Base-by-base conservation (phyloP, 2,113 vertebrate species). In the Junco hyemalis region DNA sequence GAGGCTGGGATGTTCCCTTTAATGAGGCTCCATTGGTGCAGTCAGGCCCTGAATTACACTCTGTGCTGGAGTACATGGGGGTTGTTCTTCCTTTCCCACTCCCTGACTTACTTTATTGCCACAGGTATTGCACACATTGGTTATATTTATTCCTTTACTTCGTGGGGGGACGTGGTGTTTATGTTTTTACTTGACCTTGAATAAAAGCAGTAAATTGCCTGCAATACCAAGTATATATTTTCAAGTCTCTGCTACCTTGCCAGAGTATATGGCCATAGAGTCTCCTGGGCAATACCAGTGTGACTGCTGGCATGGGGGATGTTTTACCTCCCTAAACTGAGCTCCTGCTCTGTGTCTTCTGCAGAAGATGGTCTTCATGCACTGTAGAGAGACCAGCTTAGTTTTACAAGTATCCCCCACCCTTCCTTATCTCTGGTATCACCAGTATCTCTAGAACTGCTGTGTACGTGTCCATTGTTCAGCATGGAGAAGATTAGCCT, bases 21-120 rank as follows among this genome's bases (percentile, higher is more conserved):
- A 7, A 11, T 10, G 14, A 2, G 2, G n/a, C 35, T 9, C 28
- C 1, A 0, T 28, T 45, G 18, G 48, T 47, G 45, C 31, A 8
- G 8, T 33, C 54, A 51, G 64, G 50, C 51, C 51, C 74, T 54
- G 47, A 65, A n/a, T 45, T 24, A 10, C 9, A 5, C n/a, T 33
- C 35, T 45, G 0, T 33, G 21, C 36, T 21, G 21, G 9, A 29
- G 16, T 9, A 85, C 21, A 8, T 1, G 36, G 40, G 17, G 26
- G 16, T 90, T 77, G 5, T n/a, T 59, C 22, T 71, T 81, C 42
- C 35, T 44, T 85, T 38, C 29, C 18, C 23, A 20, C 3, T 18
- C 25, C 12, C 21, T 59, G 31, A 11, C 18, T 90, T 57, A 3
- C 38, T 69, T 64, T 40, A n/a, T 40, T 76, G 45, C 42, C 64